These are phyloP conservation scores for Notamacropus eugenii DNA, from an alignment of 2,797 vertebrate species.

Conservation along the genomic window DNA sequence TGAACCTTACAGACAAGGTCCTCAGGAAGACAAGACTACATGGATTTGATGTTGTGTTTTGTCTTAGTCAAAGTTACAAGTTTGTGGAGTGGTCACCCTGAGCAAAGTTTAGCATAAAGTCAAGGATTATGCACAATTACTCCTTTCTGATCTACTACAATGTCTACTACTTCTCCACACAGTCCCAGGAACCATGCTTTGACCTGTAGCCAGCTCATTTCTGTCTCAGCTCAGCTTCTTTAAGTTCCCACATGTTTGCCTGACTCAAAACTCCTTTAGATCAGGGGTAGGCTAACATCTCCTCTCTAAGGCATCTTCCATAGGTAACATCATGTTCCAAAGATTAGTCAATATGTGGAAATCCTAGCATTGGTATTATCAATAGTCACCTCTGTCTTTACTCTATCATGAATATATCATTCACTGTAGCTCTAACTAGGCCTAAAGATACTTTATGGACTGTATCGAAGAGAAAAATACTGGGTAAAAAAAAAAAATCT, in stretches of 20 bases:
- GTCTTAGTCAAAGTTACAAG: background rate
- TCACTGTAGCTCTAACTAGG: background rate
- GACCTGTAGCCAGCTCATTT: background rate
- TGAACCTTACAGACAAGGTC: background rate
- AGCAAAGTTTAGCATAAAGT: background rate
- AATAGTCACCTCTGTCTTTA: too few species aligned
- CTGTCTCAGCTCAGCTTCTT: background rate
- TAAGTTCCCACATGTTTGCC: accelerated
- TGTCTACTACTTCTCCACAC: background rate
- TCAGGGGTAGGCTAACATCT: background rate
- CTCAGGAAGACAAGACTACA: background rate
- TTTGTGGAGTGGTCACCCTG: accelerated
- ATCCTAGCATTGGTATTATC: background rate
- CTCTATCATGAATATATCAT: too few species aligned
- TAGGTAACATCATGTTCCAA: background rate
- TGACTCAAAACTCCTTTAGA: background rate
- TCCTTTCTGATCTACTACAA: background rate
- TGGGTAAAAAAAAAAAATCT: background rate
- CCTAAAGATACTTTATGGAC: background rate
- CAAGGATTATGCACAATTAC: background rate
- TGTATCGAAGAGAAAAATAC: background rate
- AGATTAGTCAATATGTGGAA: background rate
- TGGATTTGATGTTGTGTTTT: background rate
- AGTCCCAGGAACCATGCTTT: background rate
- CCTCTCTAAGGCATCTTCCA: background rate